A percentile compares a stretch with the other conserved stretches of the same genome.
Evolutionary conservation across 2,797 vertebrate genomes (phyloP).

Genomic region (Pseudopleuronectes americanus): DNA sequence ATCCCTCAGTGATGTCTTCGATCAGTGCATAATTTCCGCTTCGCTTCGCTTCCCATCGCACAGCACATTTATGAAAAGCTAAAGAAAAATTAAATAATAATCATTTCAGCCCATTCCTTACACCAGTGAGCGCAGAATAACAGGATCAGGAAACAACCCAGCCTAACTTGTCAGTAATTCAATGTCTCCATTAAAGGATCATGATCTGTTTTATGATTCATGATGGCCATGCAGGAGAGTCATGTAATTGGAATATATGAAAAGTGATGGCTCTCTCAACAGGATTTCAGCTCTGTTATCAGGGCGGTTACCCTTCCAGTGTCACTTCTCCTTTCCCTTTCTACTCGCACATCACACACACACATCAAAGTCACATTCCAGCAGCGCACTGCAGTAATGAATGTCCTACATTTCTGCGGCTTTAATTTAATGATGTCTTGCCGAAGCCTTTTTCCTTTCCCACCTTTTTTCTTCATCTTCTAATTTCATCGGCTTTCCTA

Average conservation of each 20-base stretch:
- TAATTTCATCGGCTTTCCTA: constrained; percentile 46
- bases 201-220: constrained; percentile 82
- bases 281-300: constrained; percentile 70
- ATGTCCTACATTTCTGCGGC: constrained; percentile 72
- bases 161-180: constrained; percentile 68
- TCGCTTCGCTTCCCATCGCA: constrained; percentile 48
- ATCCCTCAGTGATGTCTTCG: constrained; percentile 51
- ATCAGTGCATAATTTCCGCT: constrained; percentile 39
- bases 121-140: constrained; percentile 49
- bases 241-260: constrained; percentile 81
- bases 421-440: constrained; percentile 67
- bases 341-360: constrained; percentile 73
- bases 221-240: constrained; percentile 73
- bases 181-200: constrained; percentile 77
- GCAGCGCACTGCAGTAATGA: constrained; percentile 75
- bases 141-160: constrained; percentile 59
- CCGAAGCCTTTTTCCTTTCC: constrained; percentile 48
- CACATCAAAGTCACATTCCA: constrained; percentile 78
- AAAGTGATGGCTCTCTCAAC: constrained; percentile 66
- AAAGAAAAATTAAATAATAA: constrained; percentile 35
- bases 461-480: constrained; percentile 34
- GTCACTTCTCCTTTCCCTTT: constrained; percentile 72
- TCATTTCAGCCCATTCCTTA: constrained; percentile 45
- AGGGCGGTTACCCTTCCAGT: constrained; percentile 66
- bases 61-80: constrained; percentile 42